These are phyloP conservation scores for Parazoanthus atlanticus DNA, from an alignment of 92 coral and sea anemone genomes.

Conservation along the genomic window DNA sequence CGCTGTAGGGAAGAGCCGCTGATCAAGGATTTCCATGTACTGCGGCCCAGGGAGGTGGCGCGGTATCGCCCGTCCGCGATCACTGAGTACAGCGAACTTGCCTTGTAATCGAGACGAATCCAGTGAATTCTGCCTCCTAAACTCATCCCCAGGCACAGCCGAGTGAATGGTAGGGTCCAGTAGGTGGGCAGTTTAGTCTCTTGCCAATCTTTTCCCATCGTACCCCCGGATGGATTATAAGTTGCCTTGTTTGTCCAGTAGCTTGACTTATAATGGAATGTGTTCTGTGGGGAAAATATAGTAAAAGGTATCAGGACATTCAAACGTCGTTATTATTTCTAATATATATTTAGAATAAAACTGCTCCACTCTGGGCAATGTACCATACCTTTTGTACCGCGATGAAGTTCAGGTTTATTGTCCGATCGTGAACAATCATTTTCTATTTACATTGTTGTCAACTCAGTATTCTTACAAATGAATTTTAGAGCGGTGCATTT, in stretches of 20 bases:
- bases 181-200: constrained; percentile 74
- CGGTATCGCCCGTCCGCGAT: constrained; percentile 57
- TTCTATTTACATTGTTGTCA: too few species aligned
- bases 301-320: neutral
- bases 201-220: constrained; percentile 56
- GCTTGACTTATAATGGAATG: constrained; percentile 48
- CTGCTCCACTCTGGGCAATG: neutral
- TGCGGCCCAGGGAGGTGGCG: constrained; percentile 46
- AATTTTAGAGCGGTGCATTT: too few species aligned
- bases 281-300: neutral
- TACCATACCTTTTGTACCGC: neutral
- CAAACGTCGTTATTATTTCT: neutral
- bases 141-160: constrained; percentile 72
- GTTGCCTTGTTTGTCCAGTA: constrained; percentile 62
- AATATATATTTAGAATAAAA: too few species aligned
- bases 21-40: constrained; percentile 64
- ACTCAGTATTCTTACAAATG: too few species aligned
- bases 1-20: constrained; percentile 66
- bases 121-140: constrained; percentile 43
- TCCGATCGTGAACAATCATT: too few species aligned
- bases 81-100: constrained; percentile 69
- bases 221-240: constrained; percentile 55
- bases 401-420: too few species aligned
- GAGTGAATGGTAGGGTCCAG: constrained; percentile 64
- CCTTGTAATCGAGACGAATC: constrained; percentile 48